Conservation (phyloP, 2,113 vertebrate genomes). For the Halcyon senegalensis region DNA sequence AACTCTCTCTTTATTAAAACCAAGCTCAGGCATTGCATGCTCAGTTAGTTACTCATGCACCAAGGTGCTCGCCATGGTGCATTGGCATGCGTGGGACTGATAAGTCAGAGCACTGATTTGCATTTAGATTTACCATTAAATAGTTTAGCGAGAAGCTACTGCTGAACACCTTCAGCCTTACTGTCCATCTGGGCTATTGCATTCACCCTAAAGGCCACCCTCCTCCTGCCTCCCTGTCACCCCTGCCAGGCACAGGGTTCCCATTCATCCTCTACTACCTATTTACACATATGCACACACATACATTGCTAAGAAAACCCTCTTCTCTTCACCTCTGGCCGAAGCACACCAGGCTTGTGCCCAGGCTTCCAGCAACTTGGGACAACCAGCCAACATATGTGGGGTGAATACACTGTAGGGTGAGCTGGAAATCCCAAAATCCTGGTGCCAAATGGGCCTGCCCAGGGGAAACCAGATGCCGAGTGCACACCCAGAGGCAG, state of each 20-base stretch:
- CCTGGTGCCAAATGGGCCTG: neutral
- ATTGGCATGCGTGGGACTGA: neutral
- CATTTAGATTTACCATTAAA: slow-evolving; percentile 16
- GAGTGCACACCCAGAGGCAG: rapidly evolving
- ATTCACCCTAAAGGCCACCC: neutral
- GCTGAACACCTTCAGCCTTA: neutral
- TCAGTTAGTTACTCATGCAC: neutral
- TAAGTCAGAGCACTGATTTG: neutral
- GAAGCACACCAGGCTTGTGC: neutral
- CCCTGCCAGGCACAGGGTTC: neutral
- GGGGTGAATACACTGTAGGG: rapidly evolving
- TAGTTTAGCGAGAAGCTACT: neutral
- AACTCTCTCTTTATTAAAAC: neutral
- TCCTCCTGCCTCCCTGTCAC: neutral
- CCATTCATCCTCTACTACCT: rapidly evolving
- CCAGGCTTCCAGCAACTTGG: neutral
- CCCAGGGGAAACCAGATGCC: neutral
- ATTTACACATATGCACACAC: neutral
- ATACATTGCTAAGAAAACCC: rapidly evolving
- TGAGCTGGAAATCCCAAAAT: neutral
- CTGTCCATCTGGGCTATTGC: neutral
- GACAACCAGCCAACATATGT: rapidly evolving
- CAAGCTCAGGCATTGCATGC: neutral
- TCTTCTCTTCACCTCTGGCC: neutral
- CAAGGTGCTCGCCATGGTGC: rapidly evolving